Conservation (phyloP, 2,888 invertebrate genomes). For the Melanchra persicariae region DNA sequence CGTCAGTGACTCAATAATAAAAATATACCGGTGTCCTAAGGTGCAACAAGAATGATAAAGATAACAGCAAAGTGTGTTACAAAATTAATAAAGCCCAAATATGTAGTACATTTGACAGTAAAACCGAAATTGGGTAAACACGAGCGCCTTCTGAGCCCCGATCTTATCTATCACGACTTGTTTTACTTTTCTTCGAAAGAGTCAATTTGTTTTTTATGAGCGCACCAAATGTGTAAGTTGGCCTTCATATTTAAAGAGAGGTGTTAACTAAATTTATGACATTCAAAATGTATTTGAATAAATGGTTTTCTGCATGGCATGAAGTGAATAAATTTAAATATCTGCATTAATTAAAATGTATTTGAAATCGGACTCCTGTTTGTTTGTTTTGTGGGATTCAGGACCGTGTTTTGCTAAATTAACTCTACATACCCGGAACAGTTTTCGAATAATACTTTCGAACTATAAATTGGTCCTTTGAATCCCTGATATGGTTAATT, state of each 20-base stretch:
- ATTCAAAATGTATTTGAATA: constrained; percentile 44
- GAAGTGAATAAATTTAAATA: constrained; percentile 53
- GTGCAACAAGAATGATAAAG: constrained; percentile 19
- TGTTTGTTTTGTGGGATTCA: constrained; percentile 15
- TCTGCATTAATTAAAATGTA: constrained; percentile 40
- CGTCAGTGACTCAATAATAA: background rate
- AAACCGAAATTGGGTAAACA: constrained; percentile 55
- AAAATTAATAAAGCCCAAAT: constrained; percentile 51
- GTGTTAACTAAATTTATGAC: constrained; percentile 58
- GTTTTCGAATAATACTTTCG: constrained; percentile 2
- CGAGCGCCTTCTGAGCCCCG: constrained; percentile 21
- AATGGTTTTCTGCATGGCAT: constrained; percentile 29
- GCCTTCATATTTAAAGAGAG: constrained; percentile 16
- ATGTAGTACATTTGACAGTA: constrained; percentile 23
- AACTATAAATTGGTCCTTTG: constrained; percentile 17
- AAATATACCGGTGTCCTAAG: background rate
- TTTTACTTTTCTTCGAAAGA: constrained; percentile 40
- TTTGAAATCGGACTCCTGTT: constrained; percentile 12
- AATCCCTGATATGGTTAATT: background rate
- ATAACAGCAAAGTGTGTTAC: constrained; percentile 33
- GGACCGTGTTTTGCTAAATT: constrained; percentile 29
- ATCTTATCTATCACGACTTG: constrained; percentile 50
- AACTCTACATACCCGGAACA: constrained; percentile 20
- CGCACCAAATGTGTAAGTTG: constrained; percentile 36
- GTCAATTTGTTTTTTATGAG: constrained; percentile 57